A percentile compares a stretch with the other conserved stretches of the same genome.
Evolutionary conservation across 2,113 vertebrate species (phyloP).

Genomic region (Leucosticte australis): DNA sequence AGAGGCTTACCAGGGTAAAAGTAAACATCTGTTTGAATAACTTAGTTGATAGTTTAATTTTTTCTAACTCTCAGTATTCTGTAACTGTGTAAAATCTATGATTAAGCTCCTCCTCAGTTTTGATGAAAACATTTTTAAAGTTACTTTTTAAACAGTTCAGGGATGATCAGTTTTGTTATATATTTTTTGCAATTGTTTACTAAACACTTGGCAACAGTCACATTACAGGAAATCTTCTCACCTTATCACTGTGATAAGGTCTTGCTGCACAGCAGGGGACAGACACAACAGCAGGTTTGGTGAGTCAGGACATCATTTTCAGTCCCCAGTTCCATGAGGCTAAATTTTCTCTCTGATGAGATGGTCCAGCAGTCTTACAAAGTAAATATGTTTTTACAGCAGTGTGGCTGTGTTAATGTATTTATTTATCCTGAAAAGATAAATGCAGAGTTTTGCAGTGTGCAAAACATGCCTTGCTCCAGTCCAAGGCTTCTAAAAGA

Average conservation of each 20-base stretch:
- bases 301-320: not conserved
- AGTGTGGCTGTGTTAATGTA: not conserved
- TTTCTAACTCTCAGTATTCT: not conserved
- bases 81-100: not conserved
- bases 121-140: not conserved
- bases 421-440: not conserved
- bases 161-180: not conserved
- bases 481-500: not conserved
- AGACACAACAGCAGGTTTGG: not conserved
- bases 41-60: not conserved
- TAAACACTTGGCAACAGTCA: not conserved
- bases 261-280: not conserved
- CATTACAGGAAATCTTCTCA: not conserved
- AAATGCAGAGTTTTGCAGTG: not conserved
- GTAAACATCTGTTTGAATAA: not conserved
- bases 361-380: not conserved
- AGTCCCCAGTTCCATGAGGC: not conserved
- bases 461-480: not conserved
- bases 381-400: not conserved
- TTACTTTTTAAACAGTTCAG: not conserved
- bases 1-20: not conserved
- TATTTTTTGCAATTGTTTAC: not conserved
- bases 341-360: not conserved
- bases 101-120: not conserved
- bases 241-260: not conserved